A percentile compares a stretch with the other conserved stretches of the same genome.
Evolutionary conservation across 2,113 vertebrate genomes (phyloP).

Genomic region (Glareola pratincola): DNA sequence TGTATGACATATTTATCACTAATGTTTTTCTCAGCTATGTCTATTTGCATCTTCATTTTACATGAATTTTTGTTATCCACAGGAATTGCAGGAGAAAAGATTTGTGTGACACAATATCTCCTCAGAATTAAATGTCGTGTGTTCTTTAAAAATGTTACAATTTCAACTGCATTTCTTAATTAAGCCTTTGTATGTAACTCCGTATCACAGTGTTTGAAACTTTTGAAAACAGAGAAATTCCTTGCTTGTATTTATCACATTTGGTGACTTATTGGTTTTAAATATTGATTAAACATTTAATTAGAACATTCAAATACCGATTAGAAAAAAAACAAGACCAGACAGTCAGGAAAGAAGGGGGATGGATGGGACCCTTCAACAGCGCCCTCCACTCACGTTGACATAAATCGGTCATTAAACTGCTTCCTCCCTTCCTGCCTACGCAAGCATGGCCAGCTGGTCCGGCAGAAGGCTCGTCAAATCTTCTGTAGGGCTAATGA

Average conservation of each 20-base stretch:
- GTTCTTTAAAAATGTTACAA: background rate
- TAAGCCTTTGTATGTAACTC: background rate
- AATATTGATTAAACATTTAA: background rate
- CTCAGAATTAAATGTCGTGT: background rate
- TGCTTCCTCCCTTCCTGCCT: background rate
- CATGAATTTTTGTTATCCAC: background rate
- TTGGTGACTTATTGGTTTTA: background rate
- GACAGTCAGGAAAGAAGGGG: background rate
- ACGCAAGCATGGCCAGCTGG: background rate
- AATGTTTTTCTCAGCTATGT: background rate
- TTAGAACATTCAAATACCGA: background rate
- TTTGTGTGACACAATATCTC: background rate
- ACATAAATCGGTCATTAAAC: background rate
- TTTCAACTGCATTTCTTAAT: background rate
- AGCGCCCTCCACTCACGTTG: fast-evolving
- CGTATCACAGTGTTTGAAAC: background rate
- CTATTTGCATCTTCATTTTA: background rate
- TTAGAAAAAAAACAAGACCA: background rate
- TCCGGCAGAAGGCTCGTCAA: fast-evolving
- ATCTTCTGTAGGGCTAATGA: background rate
- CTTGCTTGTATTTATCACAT: background rate
- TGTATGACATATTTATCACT: background rate
- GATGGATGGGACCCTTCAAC: background rate
- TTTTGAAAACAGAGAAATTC: background rate
- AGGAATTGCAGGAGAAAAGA: background rate